A percentile compares a stretch with the other conserved stretches of the same genome.
These are phyloP conservation scores for Microctenopoma lineatum DNA, from an alignment of 2,797 vertebrate genomes.

Conservation along the genomic window DNA sequence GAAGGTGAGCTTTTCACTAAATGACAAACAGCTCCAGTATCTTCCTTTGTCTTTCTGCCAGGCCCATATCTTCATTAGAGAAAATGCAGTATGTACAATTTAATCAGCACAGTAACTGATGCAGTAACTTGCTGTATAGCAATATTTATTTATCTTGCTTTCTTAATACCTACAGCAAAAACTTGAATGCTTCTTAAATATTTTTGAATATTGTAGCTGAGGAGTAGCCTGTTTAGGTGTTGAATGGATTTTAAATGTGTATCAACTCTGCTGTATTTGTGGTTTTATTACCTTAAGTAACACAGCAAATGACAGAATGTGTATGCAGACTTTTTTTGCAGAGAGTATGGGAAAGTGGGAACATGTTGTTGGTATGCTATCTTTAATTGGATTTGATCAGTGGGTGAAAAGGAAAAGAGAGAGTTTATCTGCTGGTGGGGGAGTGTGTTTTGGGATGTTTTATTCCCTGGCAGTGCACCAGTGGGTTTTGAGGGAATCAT, in stretches of 20 bases:
- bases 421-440: conserved; percentile 23
- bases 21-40: conserved; percentile 12
- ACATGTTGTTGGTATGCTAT: conserved; percentile 9
- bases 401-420: conserved; percentile 13
- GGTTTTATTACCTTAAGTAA: conserved; percentile 32
- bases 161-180: neutral
- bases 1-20: conserved; percentile 70
- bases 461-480: conserved; percentile 48
- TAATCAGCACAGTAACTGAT: conserved; percentile 7
- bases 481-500: conserved; percentile 43
- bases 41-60: conserved; percentile 21
- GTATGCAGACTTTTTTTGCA: neutral
- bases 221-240: conserved; percentile 29
- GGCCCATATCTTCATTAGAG: neutral
- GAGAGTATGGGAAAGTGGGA: neutral
- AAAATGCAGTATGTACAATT: neutral
- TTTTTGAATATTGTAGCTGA: neutral
- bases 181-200: neutral
- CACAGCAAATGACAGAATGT: conserved; percentile 22
- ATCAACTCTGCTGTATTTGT: conserved; percentile 27
- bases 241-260: conserved; percentile 9
- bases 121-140: conserved; percentile 18
- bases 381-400: conserved; percentile 33
- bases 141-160: neutral
- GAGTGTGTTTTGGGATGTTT: conserved; percentile 41